These are phyloP conservation scores for Phylloscopus trochilus DNA, from an alignment of 2,113 vertebrate genomes.

Conservation along the genomic window DNA sequence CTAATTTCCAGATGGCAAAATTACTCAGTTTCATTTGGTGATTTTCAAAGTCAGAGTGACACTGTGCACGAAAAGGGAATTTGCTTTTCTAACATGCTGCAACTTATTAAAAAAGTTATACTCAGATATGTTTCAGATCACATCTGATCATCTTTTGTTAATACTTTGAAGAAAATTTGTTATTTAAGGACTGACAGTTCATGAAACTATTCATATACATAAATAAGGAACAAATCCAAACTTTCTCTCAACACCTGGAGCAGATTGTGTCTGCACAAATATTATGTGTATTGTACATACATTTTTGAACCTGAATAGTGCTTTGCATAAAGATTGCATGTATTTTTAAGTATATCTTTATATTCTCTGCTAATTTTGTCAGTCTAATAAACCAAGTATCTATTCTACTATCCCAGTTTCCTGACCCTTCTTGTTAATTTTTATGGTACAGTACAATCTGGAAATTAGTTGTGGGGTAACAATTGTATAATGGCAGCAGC, in stretches of 20 bases:
- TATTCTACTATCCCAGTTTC: background rate
- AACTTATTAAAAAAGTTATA: background rate
- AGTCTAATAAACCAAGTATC: background rate
- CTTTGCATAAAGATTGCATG: background rate
- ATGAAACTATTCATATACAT: background rate
- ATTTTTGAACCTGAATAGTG: background rate
- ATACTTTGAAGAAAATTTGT: background rate
- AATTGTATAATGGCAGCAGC: background rate
- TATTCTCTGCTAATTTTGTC: slow-evolving; percentile 9
- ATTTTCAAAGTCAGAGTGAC: slow-evolving; percentile 25
- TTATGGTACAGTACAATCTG: background rate
- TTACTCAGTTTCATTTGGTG: background rate
- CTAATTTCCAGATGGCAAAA: slow-evolving; percentile 29
- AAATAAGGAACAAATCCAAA: slow-evolving; percentile 14
- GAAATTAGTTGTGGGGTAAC: background rate
- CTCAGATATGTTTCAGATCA: background rate
- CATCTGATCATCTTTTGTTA: background rate
- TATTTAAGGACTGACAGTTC: background rate
- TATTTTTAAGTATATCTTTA: background rate
- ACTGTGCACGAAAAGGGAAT: background rate
- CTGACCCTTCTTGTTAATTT: background rate
- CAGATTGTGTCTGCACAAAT: background rate
- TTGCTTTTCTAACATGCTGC: background rate
- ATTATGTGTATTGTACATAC: background rate
- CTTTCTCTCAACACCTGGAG: background rate